These are phyloP conservation scores for Phyllopteryx taeniolatus DNA, from an alignment of 2,113 vertebrate species.

Conservation along the genomic window DNA sequence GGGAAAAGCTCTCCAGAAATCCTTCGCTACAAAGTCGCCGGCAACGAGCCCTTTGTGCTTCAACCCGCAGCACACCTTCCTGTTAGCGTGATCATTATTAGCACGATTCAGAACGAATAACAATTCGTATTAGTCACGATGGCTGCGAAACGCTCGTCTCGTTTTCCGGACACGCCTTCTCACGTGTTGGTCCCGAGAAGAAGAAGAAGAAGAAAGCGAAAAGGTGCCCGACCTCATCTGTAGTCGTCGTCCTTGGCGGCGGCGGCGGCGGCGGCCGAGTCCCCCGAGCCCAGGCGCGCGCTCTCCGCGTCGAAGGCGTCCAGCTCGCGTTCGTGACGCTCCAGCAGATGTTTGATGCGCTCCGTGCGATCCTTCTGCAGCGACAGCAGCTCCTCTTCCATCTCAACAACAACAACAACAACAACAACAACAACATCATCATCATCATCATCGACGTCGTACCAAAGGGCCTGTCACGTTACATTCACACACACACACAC, in stretches of 20 bases:
- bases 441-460: no score
- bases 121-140: no score
- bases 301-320: slow-evolving; percentile 97
- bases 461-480: no score
- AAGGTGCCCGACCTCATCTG: slow-evolving; percentile 81
- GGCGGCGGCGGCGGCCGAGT: slow-evolving; percentile 86
- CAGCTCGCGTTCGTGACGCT: slow-evolving; percentile 92
- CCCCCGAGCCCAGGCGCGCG: slow-evolving; percentile 90
- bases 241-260: slow-evolving; percentile 98
- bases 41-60: slow-evolving; percentile 77
- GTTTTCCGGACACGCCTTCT: no score
- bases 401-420: slow-evolving; percentile 70
- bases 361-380: slow-evolving; percentile 98
- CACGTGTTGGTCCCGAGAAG: neutral
- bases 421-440: slow-evolving; percentile 2
- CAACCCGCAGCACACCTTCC: neutral
- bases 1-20: slow-evolving; percentile 98
- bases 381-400: slow-evolving; percentile 96
- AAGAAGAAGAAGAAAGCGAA: neutral
- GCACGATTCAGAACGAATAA: no score
- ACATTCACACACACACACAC: no score
- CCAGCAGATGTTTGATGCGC: slow-evolving; percentile 91
- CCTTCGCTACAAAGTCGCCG: slow-evolving; percentile 94
- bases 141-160: no score
- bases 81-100: no score